phyloP scores from a whole-genome alignment of 2,797 vertebrate species.

The Etheostoma perlongum region DNA sequence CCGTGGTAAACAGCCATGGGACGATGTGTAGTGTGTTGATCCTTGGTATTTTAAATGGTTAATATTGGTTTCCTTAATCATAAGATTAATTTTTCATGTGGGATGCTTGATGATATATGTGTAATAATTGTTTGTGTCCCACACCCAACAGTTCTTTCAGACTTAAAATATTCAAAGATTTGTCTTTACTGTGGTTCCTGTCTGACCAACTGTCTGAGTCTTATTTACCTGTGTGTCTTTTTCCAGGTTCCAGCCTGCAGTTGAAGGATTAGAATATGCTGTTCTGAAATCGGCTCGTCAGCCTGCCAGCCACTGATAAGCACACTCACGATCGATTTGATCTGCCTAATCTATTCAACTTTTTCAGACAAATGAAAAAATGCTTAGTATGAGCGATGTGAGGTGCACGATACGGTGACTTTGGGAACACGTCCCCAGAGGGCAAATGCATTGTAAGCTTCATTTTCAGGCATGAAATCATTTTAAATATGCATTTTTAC shows the following conservation, averaged over 20 bases:
- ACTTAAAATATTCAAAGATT: neutral
- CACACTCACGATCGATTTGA: constrained; percentile 72
- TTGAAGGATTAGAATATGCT: constrained; percentile 67
- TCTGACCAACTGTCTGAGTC: constrained; percentile 21
- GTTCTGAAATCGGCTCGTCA: constrained; percentile 68
- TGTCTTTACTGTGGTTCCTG: neutral
- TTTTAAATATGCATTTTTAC: constrained; percentile 64
- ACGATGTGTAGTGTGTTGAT: neutral
- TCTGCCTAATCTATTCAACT: constrained; percentile 80
- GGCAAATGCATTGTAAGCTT: constrained; percentile 58
- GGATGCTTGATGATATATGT: too few relatives aligned
- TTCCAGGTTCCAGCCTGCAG: constrained; percentile 39
- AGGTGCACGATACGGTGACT: constrained; percentile 67
- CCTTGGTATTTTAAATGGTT: neutral
- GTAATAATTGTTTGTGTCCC: neutral
- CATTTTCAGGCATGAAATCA: constrained; percentile 53
- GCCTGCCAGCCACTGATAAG: constrained; percentile 78
- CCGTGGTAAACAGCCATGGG: neutral
- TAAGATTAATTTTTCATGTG: neutral
- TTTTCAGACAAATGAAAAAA: constrained; percentile 53
- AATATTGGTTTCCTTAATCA: neutral
- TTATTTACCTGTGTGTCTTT: constrained; percentile 56
- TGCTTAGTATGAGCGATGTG: constrained; percentile 67
- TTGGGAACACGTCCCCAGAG: constrained; percentile 66
- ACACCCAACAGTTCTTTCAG: neutral